A percentile compares a stretch with the other conserved stretches of the same genome.
Evolutionary conservation across 2,888 invertebrate species (phyloP).

Genomic region (Crossocerus cetratus): DNA sequence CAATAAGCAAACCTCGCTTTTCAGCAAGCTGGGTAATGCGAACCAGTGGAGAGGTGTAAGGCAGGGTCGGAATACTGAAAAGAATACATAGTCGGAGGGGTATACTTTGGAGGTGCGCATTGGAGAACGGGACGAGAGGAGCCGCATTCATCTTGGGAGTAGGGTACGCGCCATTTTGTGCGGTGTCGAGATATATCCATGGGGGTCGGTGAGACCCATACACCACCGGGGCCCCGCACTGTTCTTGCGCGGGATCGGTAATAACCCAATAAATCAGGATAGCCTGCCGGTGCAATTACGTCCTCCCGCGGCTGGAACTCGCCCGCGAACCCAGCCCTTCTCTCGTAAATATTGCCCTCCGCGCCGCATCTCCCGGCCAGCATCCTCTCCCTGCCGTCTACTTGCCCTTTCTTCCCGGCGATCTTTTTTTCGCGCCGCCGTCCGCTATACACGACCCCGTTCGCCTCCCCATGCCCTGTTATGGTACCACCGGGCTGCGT

Average conservation of each 20-base stretch:
- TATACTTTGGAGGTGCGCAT: too few relatives aligned
- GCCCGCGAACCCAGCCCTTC: conserved; percentile 69
- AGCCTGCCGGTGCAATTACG: conserved; percentile 73
- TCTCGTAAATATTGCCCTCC: conserved; percentile 72
- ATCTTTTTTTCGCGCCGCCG: conserved; percentile 33
- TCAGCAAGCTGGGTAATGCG: too few relatives aligned
- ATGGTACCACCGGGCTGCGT: conserved; percentile 36
- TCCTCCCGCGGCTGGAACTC: conserved; percentile 59
- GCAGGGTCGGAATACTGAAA: too few relatives aligned
- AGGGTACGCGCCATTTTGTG: conserved; percentile 28
- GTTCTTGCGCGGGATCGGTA: conserved; percentile 69
- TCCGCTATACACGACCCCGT: conserved; percentile 57
- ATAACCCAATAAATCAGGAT: conserved; percentile 76
- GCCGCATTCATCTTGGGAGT: conserved; percentile 15
- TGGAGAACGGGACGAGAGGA: too few relatives aligned
- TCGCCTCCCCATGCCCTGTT: background rate
- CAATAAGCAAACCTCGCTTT: too few relatives aligned
- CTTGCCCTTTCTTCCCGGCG: conserved; percentile 40
- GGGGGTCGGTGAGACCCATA: conserved; percentile 53
- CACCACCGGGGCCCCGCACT: conserved; percentile 57
- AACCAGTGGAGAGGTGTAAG: too few relatives aligned
- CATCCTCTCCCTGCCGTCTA: conserved; percentile 44
- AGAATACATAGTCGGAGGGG: too few relatives aligned
- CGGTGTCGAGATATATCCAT: conserved; percentile 19
- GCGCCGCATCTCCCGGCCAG: conserved; percentile 48